Conservation (phyloP, 92 coral and sea anemone species). For the Pocillopora grandis region DNA sequence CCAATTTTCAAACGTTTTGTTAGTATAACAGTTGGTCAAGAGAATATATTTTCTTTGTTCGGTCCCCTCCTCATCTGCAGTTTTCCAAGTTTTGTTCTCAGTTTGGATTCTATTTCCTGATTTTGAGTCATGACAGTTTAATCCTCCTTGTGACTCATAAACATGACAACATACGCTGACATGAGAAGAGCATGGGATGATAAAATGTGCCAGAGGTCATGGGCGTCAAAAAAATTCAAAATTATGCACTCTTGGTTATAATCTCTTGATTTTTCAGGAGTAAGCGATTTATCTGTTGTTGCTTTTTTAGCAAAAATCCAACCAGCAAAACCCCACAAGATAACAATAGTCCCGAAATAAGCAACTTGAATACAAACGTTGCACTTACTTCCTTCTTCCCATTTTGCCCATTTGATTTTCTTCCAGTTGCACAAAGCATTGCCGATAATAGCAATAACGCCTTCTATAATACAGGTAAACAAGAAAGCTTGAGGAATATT, state of each 20-base stretch:
- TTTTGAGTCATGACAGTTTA: too few species aligned
- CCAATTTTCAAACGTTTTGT: too few species aligned
- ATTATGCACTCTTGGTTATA: constrained; percentile 72
- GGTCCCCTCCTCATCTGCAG: too few species aligned
- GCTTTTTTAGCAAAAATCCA: constrained; percentile 57
- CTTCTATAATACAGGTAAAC: constrained; percentile 56
- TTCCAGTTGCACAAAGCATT: constrained; percentile 22
- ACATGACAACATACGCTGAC: constrained; percentile 78
- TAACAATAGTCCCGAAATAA: constrained; percentile 46
- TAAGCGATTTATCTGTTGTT: constrained; percentile 64
- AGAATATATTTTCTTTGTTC: too few species aligned
- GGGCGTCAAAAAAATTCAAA: constrained; percentile 68
- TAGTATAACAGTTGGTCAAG: too few species aligned
- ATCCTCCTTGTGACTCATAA: constrained; percentile 66
- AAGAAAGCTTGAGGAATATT: constrained; percentile 74
- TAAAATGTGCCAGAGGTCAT: constrained; percentile 88
- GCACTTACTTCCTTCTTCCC: background rate
- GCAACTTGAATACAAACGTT: constrained; percentile 45
- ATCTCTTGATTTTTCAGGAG: constrained; percentile 74
- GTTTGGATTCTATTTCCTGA: too few species aligned
- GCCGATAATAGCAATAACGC: constrained; percentile 53
- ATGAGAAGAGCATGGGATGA: constrained; percentile 83
- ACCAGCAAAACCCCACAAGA: constrained; percentile 41
- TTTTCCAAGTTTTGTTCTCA: too few species aligned
- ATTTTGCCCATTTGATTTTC: background rate